These are phyloP conservation scores for Priocnemis perturbator DNA, from an alignment of 2,888 invertebrate species.

Conservation along the genomic window DNA sequence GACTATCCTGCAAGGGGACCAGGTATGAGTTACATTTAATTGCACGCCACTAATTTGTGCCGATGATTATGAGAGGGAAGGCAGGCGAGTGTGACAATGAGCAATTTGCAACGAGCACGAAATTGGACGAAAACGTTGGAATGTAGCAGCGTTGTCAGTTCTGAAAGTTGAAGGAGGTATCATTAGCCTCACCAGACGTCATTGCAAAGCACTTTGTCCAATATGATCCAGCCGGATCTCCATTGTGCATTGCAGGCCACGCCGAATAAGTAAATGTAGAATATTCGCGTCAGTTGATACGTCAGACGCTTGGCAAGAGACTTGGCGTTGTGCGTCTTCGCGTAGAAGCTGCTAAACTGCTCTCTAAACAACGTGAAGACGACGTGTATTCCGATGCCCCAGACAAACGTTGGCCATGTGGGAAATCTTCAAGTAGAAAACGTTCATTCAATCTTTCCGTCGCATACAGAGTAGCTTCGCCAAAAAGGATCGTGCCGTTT, in stretches of 20 bases:
- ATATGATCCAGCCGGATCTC: conserved; percentile 77
- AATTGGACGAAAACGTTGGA: too few relatives aligned
- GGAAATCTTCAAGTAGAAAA: conserved; percentile 72
- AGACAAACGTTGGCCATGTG: conserved; percentile 70
- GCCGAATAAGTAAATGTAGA: conserved; percentile 77
- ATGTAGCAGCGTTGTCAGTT: background rate
- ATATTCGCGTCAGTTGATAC: conserved; percentile 51
- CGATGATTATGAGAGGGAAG: too few relatives aligned
- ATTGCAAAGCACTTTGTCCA: conserved; percentile 60
- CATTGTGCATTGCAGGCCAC: conserved; percentile 77
- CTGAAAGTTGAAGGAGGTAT: conserved; percentile 16
- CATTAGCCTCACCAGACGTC: conserved; percentile 46
- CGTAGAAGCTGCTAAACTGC: conserved; percentile 50
- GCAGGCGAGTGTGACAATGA: too few relatives aligned
- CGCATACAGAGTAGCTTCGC: too few relatives aligned
- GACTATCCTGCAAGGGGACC: conserved; percentile 45
- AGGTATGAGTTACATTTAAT: background rate
- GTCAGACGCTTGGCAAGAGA: conserved; percentile 20
- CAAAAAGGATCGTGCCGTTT: too few relatives aligned
- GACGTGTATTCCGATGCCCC: conserved; percentile 78
- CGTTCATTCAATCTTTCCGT: too few relatives aligned
- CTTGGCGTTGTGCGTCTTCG: conserved; percentile 38
- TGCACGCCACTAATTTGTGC: background rate
- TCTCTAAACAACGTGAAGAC: conserved; percentile 76
- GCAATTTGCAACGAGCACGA: too few relatives aligned